Base-by-base conservation (phyloP, 2,797 vertebrate genomes). In the Xenops minutus region DNA sequence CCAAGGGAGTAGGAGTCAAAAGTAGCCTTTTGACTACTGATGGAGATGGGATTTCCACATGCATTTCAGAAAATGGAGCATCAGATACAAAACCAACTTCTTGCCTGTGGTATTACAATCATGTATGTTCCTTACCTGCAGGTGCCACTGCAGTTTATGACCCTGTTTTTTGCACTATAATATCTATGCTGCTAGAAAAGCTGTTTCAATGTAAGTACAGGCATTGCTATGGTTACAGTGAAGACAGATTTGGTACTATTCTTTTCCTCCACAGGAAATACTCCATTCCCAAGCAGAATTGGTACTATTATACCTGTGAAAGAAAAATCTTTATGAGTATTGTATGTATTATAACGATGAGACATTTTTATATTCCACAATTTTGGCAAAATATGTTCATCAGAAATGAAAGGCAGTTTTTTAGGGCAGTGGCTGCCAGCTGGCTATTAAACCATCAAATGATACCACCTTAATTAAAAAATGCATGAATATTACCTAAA, bases 151-250 rank as follows among this genome's bases (percentile, higher is more conserved):
- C 56, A 81, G 79, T 72, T 76, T 69, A 30, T 49, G 61, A 95
- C 89, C 68, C 37, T 61, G 41, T 66, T 72, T 79, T 91, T 74
- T 92, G 55, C 63, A 82, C 49, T 63, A 48, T 88, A 76, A 78
- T 83, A 80, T 39, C 46, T 67, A 36, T 69, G 34, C 89, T 90
- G 75, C 82, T 55, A 89, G 51, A 95, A 69, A 43, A 22, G 46
- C 14, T 76, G 20, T 89, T 92, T 93, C 74, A 71, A 74, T 91
- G 52, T 84, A 88, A 91, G 89, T 61, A 86, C 34, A 59, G 55
- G 54, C 44, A 79, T 96, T 97, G 93, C 95, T 90, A 89, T 89
- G 79, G 94, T 96, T 95, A 95, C 94, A 56, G 34, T 61, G 81
- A 97, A 82, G 78, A 55, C 37, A 58, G 68, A 56, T 52, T 48